Percentiles rank a stretch among this genome's conserved stretches.
Evolutionary conservation across 2,888 invertebrate genomes (phyloP).

Genomic region (Eutolmus rufibarbis): DNA sequence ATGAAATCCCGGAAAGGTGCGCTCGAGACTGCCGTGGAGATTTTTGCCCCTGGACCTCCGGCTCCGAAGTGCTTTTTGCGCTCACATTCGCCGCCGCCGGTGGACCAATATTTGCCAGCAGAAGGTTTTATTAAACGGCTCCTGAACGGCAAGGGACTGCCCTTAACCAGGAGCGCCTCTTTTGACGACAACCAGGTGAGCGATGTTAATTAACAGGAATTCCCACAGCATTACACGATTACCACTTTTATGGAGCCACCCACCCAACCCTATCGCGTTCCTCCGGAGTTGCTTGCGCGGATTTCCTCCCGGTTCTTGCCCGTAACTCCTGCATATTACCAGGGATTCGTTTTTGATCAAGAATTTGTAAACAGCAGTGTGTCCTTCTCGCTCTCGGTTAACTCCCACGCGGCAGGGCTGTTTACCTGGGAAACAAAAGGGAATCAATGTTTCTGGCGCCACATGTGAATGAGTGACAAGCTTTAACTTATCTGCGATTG

Average conservation of each 20-base stretch:
- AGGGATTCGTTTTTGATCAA: not conserved
- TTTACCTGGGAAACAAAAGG: not conserved
- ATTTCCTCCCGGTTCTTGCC: not conserved
- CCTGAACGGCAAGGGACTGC: not conserved
- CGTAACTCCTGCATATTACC: not conserved
- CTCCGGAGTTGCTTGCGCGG: not conserved
- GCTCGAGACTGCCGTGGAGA: not conserved
- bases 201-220: slow-evolving; percentile 6
- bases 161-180: not conserved
- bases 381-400: not conserved
- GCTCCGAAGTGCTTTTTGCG: not conserved
- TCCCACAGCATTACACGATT: not conserved
- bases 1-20: slow-evolving; percentile 6
- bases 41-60: not conserved
- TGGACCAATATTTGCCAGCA: not conserved
- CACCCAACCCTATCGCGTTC: not conserved
- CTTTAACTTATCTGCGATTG: not conserved
- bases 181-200: not conserved
- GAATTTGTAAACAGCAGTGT: not conserved
- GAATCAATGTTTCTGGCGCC: not conserved
- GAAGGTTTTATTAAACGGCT: not conserved
- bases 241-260: not conserved
- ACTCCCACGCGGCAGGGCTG: not conserved
- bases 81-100: not conserved
- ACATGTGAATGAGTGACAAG: not conserved